These are phyloP conservation scores for Oconnorella tubifera DNA, from an alignment of 2,888 invertebrate species.

Conservation along the genomic window DNA sequence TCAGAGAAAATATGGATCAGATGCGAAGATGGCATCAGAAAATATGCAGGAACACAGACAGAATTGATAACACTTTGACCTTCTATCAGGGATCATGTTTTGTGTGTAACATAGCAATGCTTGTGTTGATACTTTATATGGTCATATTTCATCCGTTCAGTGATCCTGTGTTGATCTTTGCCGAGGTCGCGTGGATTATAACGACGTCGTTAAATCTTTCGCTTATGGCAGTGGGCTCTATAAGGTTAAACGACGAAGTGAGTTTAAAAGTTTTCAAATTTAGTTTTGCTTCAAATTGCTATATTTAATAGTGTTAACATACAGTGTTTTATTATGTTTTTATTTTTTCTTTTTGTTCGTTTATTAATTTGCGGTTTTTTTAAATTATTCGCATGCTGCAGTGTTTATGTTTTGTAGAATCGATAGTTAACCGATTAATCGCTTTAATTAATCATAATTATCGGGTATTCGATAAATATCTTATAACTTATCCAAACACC, in stretches of 20 bases:
- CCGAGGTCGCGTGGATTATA: neutral
- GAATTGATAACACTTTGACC: neutral
- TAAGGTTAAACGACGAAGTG: conserved; percentile 2
- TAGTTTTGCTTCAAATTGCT: neutral
- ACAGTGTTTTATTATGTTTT: too few species aligned
- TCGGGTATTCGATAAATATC: too few species aligned
- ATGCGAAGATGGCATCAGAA: neutral
- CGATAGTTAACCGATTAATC: too few species aligned
- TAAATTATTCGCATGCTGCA: too few species aligned
- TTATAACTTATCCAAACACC: too few species aligned
- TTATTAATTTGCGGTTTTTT: too few species aligned
- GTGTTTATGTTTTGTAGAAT: too few species aligned
- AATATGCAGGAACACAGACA: neutral
- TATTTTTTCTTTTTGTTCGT: too few species aligned
- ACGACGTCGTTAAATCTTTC: neutral
- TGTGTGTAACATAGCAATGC: conserved; percentile 3
- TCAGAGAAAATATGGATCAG: neutral
- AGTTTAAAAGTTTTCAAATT: neutral
- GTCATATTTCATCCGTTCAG: neutral
- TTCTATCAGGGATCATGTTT: neutral
- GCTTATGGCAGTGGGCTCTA: neutral
- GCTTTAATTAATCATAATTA: too few species aligned
- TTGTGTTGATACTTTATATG: neutral
- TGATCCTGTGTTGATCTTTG: neutral
- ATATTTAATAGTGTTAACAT: too few species aligned